phyloP scores from a whole-genome alignment of 2,888 invertebrate genomes.

The Zootermopsis nevadensis region DNA sequence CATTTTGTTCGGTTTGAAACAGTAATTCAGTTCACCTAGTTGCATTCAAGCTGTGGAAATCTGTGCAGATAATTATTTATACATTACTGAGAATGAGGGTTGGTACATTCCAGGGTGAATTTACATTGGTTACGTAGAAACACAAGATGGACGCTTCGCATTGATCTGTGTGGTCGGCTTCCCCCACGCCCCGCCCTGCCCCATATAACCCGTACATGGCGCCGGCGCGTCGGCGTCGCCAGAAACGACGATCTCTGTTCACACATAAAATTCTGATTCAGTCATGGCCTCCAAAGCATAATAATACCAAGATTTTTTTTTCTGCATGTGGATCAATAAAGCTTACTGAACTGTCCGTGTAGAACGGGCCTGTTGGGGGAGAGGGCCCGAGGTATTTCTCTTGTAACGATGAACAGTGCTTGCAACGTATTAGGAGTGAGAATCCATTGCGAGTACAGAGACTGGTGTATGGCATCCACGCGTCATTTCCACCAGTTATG shows the following conservation, averaged over 20 bases:
- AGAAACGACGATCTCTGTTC: not conserved
- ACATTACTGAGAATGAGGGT: not conserved
- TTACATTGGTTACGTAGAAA: constrained; percentile 24
- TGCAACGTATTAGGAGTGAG: too few relatives aligned
- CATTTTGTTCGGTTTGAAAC: too few relatives aligned
- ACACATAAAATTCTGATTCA: not conserved
- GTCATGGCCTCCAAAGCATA: not conserved
- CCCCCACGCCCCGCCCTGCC: constrained; percentile 13
- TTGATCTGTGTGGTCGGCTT: constrained; percentile 10
- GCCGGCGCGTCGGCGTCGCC: constrained; percentile 1
- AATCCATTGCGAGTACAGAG: too few relatives aligned
- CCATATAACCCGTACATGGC: not conserved
- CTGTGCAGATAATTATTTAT: too few relatives aligned
- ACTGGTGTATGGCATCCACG: too few relatives aligned
- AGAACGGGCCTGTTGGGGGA: too few relatives aligned
- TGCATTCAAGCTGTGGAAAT: too few relatives aligned
- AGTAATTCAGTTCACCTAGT: too few relatives aligned
- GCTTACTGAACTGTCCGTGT: not conserved
- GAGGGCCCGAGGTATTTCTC: too few relatives aligned
- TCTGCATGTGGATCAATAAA: not conserved
- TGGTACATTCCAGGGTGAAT: constrained; percentile 8
- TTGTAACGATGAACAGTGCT: too few relatives aligned
- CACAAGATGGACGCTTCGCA: not conserved
- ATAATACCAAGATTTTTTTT: not conserved
- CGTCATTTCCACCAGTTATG: too few relatives aligned